Percentiles rank a stretch among this genome's conserved stretches.
These are phyloP conservation scores for Harpalus rufipes DNA, from an alignment of 2,888 invertebrate species.

Conservation along the genomic window DNA sequence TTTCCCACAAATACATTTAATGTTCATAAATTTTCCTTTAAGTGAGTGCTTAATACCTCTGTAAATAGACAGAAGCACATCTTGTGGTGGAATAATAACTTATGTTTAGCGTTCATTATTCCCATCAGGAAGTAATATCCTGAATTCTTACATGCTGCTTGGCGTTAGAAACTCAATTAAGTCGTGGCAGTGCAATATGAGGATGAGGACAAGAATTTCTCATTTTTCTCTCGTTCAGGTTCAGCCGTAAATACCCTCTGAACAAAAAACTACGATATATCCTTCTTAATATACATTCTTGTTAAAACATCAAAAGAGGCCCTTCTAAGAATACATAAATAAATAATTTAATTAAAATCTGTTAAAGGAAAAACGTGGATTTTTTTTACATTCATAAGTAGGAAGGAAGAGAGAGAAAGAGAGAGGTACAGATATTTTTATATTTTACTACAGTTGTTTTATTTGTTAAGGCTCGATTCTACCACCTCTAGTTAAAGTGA, in stretches of 20 bases:
- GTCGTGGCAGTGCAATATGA: slow-evolving; percentile 24
- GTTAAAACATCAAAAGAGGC: slow-evolving; percentile 13
- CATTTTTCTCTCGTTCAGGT: slow-evolving; percentile 19
- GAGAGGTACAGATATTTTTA: too few species aligned
- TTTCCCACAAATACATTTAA: too few species aligned
- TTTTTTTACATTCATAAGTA: too few species aligned
- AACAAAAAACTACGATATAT: neutral
- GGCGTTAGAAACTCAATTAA: slow-evolving; percentile 11
- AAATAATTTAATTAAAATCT: slow-evolving; percentile 1
- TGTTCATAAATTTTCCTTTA: too few species aligned
- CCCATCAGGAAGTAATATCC: slow-evolving; percentile 3
- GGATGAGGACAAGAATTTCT: slow-evolving; percentile 17
- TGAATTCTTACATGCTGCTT: slow-evolving; percentile 5
- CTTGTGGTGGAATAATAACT: too few species aligned
- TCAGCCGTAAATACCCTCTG: neutral
- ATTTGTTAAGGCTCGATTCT: too few species aligned
- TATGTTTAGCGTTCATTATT: neutral
- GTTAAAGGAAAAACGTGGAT: neutral
- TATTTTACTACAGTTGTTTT: too few species aligned
- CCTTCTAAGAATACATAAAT: neutral
- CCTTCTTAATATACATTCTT: slow-evolving; percentile 15
- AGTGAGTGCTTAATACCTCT: too few species aligned
- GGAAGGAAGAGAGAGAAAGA: too few species aligned
- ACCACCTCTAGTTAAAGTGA: too few species aligned
- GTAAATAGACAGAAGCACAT: too few species aligned